A percentile compares a stretch with the other conserved stretches of the same genome.
These are phyloP conservation scores for Macrophya alboannulata DNA, from an alignment of 2,888 invertebrate species.

Conservation along the genomic window DNA sequence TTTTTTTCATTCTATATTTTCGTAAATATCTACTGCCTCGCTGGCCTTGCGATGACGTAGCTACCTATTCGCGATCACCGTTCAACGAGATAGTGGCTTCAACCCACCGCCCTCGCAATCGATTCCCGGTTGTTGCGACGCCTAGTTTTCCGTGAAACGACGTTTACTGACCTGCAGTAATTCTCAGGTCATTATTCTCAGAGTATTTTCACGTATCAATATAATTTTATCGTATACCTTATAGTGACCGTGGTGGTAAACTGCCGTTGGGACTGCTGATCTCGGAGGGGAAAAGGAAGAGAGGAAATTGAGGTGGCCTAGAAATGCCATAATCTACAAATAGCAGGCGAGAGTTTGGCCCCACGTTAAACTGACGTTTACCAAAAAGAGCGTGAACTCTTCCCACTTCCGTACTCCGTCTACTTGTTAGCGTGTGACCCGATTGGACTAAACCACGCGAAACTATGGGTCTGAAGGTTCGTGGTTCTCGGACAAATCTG, in stretches of 20 bases:
- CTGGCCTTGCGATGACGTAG: not conserved
- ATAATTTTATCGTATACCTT: slow-evolving; percentile 38
- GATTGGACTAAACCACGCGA: slow-evolving; percentile 51
- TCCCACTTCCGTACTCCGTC: slow-evolving; percentile 1
- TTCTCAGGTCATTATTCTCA: slow-evolving; percentile 37
- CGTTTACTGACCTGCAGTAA: slow-evolving; percentile 1
- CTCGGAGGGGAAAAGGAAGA: not conserved
- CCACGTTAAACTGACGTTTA: slow-evolving; percentile 25
- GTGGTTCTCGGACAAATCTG: slow-evolving; percentile 20
- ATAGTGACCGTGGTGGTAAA: slow-evolving; percentile 18
- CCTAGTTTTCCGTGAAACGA: slow-evolving; percentile 6
- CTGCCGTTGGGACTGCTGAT: not conserved
- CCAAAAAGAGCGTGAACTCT: slow-evolving; percentile 30
- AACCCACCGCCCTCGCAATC: slow-evolving; percentile 4
- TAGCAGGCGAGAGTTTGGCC: not conserved
- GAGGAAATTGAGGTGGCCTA: slow-evolving; percentile 16
- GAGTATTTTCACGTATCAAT: slow-evolving; percentile 25
- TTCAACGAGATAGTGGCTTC: slow-evolving; percentile 20
- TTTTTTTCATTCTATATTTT: not conserved
- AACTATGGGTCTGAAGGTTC: not conserved
- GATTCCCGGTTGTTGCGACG: slow-evolving; percentile 13
- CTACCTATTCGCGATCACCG: not conserved
- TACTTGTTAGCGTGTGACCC: slow-evolving; percentile 45
- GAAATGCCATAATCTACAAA: slow-evolving; percentile 27
- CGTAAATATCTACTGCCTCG: not conserved